Evolutionary conservation across 2,797 vertebrate species (phyloP), one percentile per base, ranked within the genome.

Genomic region (Accipiter badius): DNA sequence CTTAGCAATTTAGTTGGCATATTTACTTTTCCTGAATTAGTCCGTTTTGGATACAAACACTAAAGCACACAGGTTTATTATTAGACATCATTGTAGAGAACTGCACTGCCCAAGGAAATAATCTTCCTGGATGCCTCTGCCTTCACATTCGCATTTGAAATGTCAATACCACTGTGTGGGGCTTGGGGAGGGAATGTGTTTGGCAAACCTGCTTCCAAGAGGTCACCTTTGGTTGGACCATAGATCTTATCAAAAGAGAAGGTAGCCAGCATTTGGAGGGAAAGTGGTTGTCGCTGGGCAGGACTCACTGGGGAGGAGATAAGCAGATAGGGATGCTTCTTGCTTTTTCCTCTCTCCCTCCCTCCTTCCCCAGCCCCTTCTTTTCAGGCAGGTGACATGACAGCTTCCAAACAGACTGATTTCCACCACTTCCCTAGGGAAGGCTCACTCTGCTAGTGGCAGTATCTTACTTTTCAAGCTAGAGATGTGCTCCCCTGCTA

Each of bases 21-120:
- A 86, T 95, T 96, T 97, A 96, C 95, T 95, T 91, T 79, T 95
- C 55, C 61, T 49, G 71, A 95, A 91, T 71, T 63, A 66, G 50
- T 44, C 88, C 66, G 26, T 93, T 97, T 93, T 91, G 76, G 91
- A 95, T 84, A 93, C 71, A 90, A 96, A 87, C 66, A 40, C 79
- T 82, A 29, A 83, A 79, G 92, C 65, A 79, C 61, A 37, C 15
- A n/a, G 40, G 49, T 63, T 96, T 58, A 35, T 97, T 94, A 77
- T 93, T 87, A 93, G 81, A 90, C 66, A 95, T 95, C 80, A 89
- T 33, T 70, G 79, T 11, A 6, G 87, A 78, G 47, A 78, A 74
- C 73, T 89, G 86, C 70, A 42, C 62, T 92, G 87, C 82, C 82
- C 77, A 84, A 93, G 92, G 87, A 95, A 52, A 52, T 74, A 44